Evolutionary conservation across 2,113 vertebrate genomes (phyloP), one percentile per base, ranked within the genome.

Genomic region (Cichladusa arquata): DNA sequence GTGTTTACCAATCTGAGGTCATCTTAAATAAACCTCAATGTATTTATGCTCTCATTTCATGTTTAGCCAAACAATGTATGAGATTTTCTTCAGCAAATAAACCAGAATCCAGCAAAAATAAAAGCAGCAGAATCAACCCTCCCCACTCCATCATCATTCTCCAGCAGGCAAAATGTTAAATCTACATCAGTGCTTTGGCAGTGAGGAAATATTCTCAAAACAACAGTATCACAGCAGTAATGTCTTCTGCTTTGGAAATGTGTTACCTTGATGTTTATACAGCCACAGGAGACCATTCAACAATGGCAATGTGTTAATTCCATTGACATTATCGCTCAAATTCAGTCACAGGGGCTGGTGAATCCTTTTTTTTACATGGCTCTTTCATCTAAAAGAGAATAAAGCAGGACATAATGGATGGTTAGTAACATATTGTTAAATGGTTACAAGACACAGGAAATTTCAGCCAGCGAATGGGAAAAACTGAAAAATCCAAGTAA

Each of bases 311-410:
- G 94, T 96, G 95, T 71, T 95, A 96, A 95, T 94, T 94, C 94
- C 93, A 96, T 95, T 95, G 95, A 92, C 95, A 91, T 95, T 81
- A 90, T 93, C 81, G 8, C 93, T 95, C 93, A 88, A 96, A 95
- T 89, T 82, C 93, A 91, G 84, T 89, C 93, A 88, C 88, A 87
- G 78, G 90, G 66, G 58, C 90, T 62, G 87, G 81, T 0, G 9
- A 90, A 70, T 50, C 50, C 74, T 82, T 56, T 86, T 90, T 91
- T 93, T 92, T 78, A 88, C 77, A 73, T 58, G 85, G 29, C 58
- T 95, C 92, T 97, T 95, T 97, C 87, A 96, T 94, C 94, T 96
- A 54, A 72, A 89, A 93, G 79, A 92, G 89, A 97, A 6, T 72
- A 91, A 95, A 84, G 84, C 69, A 91, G 91, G 84, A 85, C 87